Percentiles rank a stretch among this genome's conserved stretches.
phyloP scores from a whole-genome alignment of 2,113 vertebrate species.

The Cynocephalus volans region DNA sequence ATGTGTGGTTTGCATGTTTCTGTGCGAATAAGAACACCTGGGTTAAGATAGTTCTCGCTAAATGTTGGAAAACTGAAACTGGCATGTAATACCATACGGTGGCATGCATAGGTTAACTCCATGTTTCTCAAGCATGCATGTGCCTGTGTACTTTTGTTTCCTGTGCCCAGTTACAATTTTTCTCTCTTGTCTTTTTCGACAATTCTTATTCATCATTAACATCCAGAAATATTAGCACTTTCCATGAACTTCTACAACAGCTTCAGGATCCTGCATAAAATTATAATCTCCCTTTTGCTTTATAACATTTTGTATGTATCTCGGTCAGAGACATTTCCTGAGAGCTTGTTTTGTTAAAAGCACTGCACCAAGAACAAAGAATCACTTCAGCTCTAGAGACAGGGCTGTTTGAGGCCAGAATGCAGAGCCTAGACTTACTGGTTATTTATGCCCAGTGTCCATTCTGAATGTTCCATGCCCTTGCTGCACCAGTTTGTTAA shows the following conservation, averaged over 20 bases:
- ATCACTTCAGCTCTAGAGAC: constrained; percentile 63
- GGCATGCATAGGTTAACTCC: not conserved
- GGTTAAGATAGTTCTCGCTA: not conserved
- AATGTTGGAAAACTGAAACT: not conserved
- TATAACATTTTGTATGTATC: constrained; percentile 45
- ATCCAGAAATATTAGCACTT: constrained; percentile 3
- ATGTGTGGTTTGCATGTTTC: not conserved
- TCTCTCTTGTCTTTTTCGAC: not conserved
- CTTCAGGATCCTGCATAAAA: constrained; percentile 7
- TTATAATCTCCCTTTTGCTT: not conserved
- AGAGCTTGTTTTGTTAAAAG: constrained; percentile 69
- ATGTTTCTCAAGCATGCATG: not conserved
- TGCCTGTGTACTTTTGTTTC: not conserved
- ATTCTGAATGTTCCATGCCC: not conserved
- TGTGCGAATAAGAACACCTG: not conserved
- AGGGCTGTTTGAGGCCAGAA: constrained; percentile 32
- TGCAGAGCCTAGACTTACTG: constrained; percentile 31
- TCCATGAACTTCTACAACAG: not conserved
- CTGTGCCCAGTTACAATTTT: not conserved
- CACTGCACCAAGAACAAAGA: constrained; percentile 72
- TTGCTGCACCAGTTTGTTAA: constrained; percentile 34
- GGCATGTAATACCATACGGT: fast-evolving
- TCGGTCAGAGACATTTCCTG: constrained; percentile 63
- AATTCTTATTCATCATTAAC: constrained; percentile 8
- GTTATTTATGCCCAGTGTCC: constrained; percentile 62